Conservation (phyloP, 2,797 vertebrate species). For the Lemur catta region DNA sequence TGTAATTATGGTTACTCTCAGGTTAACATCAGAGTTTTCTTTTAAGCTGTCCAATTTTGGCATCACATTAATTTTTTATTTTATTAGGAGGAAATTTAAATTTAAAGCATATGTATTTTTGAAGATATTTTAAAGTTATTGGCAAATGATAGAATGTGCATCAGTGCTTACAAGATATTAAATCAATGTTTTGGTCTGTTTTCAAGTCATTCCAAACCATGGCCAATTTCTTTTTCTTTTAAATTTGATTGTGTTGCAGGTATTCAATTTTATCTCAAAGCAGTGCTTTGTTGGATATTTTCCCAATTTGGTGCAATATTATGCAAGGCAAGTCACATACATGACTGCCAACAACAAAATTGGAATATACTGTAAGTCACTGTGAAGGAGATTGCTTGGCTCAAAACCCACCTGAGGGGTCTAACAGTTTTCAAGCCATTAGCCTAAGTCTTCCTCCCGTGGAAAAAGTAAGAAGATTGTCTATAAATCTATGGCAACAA, state of each 20-base stretch:
- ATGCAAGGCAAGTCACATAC: neutral
- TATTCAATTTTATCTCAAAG: constrained; percentile 37
- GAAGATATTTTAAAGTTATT: constrained; percentile 12
- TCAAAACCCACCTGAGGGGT: neutral
- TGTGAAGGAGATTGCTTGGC: neutral
- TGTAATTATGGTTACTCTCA: constrained; percentile 40
- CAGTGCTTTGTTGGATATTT: constrained; percentile 30
- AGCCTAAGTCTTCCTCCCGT: neutral
- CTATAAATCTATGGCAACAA: neutral
- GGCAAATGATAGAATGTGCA: neutral
- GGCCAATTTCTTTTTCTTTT: constrained; percentile 23
- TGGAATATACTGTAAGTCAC: neutral
- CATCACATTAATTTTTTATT: neutral
- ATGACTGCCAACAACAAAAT: constrained; percentile 16
- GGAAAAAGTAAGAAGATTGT: neutral
- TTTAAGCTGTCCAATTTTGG: neutral
- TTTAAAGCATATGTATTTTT: neutral
- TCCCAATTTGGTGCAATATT: neutral
- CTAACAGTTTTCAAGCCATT: constrained; percentile 21
- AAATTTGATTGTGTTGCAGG: constrained; percentile 4
- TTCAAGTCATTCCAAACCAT: constrained; percentile 24
- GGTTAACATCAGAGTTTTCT: neutral
- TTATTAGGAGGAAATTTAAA: neutral
- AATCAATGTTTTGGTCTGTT: constrained; percentile 46
- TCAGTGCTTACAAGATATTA: neutral